Evolutionary conservation across 2,888 invertebrate species (phyloP).

Genomic region (Marronus borbonicus): DNA sequence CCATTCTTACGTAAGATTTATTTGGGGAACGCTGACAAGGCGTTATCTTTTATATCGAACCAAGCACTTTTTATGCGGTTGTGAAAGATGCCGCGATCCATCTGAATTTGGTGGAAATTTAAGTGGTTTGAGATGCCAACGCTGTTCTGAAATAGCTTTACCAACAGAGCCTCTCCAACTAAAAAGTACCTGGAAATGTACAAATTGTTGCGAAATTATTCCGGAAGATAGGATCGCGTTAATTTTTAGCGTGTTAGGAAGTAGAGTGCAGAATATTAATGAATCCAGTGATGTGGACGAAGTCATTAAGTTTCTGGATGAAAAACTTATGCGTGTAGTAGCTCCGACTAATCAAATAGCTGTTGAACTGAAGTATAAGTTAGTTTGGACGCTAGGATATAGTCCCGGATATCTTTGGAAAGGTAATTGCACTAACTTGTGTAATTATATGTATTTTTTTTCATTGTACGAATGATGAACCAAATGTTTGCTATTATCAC

Average conservation of each 20-base stretch:
- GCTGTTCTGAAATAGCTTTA: slow-evolving; percentile 73
- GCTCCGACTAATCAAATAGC: slow-evolving; percentile 77
- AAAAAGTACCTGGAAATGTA: slow-evolving; percentile 75
- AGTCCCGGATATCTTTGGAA: slow-evolving; percentile 73
- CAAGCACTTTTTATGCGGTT: slow-evolving; percentile 80
- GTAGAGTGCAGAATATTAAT: slow-evolving; percentile 72
- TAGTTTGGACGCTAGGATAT: slow-evolving; percentile 77
- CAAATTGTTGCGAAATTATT: slow-evolving; percentile 72
- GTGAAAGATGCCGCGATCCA: slow-evolving; percentile 78
- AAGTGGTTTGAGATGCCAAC: slow-evolving; percentile 65
- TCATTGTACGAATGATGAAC: background rate
- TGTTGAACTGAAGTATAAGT: slow-evolving; percentile 76
- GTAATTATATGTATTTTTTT: too few relatives aligned
- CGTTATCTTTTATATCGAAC: slow-evolving; percentile 76
- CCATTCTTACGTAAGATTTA: slow-evolving; percentile 77
- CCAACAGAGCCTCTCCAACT: slow-evolving; percentile 73
- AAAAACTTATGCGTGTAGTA: slow-evolving; percentile 73
- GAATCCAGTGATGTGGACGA: slow-evolving; percentile 72
- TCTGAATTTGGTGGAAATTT: slow-evolving; percentile 75
- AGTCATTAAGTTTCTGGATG: slow-evolving; percentile 74
- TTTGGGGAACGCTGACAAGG: slow-evolving; percentile 80
- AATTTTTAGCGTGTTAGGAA: slow-evolving; percentile 73
- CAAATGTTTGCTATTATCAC: slow-evolving; percentile 5
- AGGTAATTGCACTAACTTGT: slow-evolving; percentile 67
- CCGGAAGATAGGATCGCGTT: slow-evolving; percentile 72